Base-by-base conservation (phyloP, 2,888 invertebrate genomes). In the Anticlea derivata region DNA sequence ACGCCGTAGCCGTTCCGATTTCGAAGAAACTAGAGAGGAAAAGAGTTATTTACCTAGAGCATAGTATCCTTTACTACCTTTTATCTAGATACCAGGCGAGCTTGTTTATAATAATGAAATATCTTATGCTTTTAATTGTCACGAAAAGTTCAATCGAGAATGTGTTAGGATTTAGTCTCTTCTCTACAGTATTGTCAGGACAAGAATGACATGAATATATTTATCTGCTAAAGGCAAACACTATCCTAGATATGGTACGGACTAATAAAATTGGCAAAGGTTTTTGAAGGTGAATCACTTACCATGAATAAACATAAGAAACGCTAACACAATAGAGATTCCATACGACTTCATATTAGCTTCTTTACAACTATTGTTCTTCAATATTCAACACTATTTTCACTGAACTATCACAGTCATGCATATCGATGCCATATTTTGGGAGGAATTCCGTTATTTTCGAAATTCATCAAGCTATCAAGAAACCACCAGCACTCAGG, bases 261-360 rank as follows among this genome's bases (percentile, higher is more conserved):
- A 20, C 26, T 34, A n/a, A 27, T 27, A 20, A 29, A 46, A 20
- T 11, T 39, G 26, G 38, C 46, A 39, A 33, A 13, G 38, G 26
- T 10, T 22, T 29, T 35, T 29, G 41, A 33, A 41, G 23, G 53
- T 60, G 51, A 68, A 50, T 67, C 56, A 80, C 81, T 81, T 72
- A 82, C 81, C 66, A 54, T 65, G 62, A 60, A 69, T 55, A 58
- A 66, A 63, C 49, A 63, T 48, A 51, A 74, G 52, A 47, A 63
- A 50, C 49, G 31, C 40, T 20, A 74, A 49, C 39, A 70, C 65
- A 58, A 70, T 59, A 44, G 63, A 50, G 48, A 73, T 59, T 61
- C 65, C 70, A 74, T 68, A 65, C 17, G 65, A 61, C 68, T 71
- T 73, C 78, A 77, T 80, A 68, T 58, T 67, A 29, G 10, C 22